Conservation (phyloP, 2,113 vertebrate species). For the Gorsachius goisagi region DNA sequence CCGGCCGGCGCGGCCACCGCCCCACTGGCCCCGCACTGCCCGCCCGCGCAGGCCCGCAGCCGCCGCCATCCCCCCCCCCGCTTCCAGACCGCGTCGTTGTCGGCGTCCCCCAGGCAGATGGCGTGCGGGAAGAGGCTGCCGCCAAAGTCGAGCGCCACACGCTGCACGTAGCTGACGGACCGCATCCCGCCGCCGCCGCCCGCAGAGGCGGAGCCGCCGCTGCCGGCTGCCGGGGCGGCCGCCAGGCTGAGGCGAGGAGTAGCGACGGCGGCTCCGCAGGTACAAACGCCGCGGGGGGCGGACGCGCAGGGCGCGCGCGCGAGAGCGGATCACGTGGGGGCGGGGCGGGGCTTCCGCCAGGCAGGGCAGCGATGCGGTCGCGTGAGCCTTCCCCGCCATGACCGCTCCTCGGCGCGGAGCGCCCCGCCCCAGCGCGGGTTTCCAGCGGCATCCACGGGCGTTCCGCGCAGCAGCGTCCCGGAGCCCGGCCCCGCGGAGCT, state of each 20-base stretch:
- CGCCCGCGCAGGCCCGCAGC: background rate
- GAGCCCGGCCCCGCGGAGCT: too few relatives aligned
- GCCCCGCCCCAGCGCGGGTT: too few relatives aligned
- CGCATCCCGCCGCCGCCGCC: conserved; percentile 75
- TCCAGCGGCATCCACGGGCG: background rate
- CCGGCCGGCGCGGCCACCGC: too few relatives aligned
- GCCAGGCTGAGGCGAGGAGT: too few relatives aligned
- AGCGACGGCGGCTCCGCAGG: background rate
- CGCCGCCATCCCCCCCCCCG: background rate
- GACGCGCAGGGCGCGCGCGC: too few relatives aligned
- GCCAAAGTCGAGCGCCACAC: conserved; percentile 88
- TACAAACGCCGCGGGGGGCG: background rate
- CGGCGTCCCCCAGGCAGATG: conserved; percentile 91
- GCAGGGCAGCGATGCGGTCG: too few relatives aligned
- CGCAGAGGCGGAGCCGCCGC: background rate
- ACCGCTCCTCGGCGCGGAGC: background rate
- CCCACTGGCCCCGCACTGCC: too few relatives aligned
- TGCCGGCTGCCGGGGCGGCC: too few relatives aligned
- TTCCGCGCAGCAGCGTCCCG: too few relatives aligned
- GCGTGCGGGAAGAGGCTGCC: conserved; percentile 92
- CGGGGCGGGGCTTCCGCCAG: too few relatives aligned
- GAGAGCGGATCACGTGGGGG: background rate
- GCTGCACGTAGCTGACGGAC: conserved; percentile 89
- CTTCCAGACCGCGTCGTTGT: conserved; percentile 85
- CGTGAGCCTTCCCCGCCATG: too few relatives aligned